phyloP scores from a whole-genome alignment of 2,888 invertebrate species.

The Glomeris marginata region DNA sequence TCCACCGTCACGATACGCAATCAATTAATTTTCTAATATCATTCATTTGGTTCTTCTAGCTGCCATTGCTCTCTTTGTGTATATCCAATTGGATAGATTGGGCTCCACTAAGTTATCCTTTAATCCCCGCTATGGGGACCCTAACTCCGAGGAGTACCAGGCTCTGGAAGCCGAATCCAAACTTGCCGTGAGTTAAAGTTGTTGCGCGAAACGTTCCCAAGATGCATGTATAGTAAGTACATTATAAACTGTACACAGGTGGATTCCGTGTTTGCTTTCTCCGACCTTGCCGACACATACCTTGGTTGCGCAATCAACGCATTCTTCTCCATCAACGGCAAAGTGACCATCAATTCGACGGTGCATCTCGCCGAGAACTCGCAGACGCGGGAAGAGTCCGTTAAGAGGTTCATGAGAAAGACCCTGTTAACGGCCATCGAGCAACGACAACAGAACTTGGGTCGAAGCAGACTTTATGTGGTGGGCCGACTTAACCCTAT shows the following conservation, averaged over 20 bases:
- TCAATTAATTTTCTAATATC: neutral
- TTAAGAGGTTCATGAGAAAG: constrained; percentile 62
- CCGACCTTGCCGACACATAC: constrained; percentile 74
- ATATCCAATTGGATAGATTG: constrained; percentile 64
- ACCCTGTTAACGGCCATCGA: constrained; percentile 70
- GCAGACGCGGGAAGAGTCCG: constrained; percentile 49
- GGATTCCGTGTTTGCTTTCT: constrained; percentile 83
- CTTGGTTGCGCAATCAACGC: constrained; percentile 64
- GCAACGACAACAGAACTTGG: constrained; percentile 70
- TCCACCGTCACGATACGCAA: neutral
- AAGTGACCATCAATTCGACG: constrained; percentile 69
- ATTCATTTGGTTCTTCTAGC: constrained; percentile 25
- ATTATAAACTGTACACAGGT: too few relatives aligned
- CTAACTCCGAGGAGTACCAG: constrained; percentile 62
- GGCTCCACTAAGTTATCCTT: constrained; percentile 65
- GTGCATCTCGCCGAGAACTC: constrained; percentile 50
- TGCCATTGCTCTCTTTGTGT: constrained; percentile 60
- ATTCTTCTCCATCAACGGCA: constrained; percentile 54
- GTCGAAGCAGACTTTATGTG: constrained; percentile 70
- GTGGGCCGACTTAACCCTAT: constrained; percentile 66
- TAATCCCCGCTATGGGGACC: constrained; percentile 56
- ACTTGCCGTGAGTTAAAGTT: constrained; percentile 59
- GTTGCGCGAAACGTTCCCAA: too few relatives aligned
- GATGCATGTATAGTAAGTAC: too few relatives aligned
- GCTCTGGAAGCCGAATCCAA: constrained; percentile 70